A percentile compares a stretch with the other conserved stretches of the same genome.
These are phyloP conservation scores for Drosophila atroscutellata DNA, from an alignment of 2,888 invertebrate species.

Conservation along the genomic window DNA sequence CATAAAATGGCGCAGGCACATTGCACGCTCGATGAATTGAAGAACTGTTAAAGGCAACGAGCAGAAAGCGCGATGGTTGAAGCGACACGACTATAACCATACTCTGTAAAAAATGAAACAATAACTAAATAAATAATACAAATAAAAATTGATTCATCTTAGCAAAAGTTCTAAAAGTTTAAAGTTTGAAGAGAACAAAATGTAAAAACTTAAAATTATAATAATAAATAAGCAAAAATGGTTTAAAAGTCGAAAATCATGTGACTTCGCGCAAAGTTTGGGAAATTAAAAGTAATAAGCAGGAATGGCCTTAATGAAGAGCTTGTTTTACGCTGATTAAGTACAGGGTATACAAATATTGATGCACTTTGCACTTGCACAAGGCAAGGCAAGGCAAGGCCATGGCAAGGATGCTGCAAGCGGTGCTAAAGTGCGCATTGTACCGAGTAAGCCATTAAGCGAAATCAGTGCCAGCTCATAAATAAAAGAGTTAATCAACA, in stretches of 20 bases:
- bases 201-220: neutral
- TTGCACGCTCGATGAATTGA: neutral
- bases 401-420: slow-evolving; percentile 24
- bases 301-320: neutral
- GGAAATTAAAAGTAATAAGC: neutral
- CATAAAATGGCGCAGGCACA: neutral
- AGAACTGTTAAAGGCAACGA: neutral
- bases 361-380: slow-evolving; percentile 32
- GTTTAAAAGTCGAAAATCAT: neutral
- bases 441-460: slow-evolving; percentile 65
- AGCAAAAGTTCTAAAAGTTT: neutral
- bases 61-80: too few species aligned
- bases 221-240: neutral
- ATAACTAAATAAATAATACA: neutral
- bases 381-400: slow-evolving; percentile 15
- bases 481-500: slow-evolving; percentile 80
- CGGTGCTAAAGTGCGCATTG: neutral
- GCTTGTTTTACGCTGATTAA: neutral
- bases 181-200: neutral
- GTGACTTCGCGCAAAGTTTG: neutral
- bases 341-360: slow-evolving; percentile 45
- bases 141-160: neutral
- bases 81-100: neutral
- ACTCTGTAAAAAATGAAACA: neutral
- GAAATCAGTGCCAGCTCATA: slow-evolving; percentile 72